These are phyloP conservation scores for Diachasmimorpha longicaudata DNA, from an alignment of 1,140 invertebrate species.

Conservation along the genomic window DNA sequence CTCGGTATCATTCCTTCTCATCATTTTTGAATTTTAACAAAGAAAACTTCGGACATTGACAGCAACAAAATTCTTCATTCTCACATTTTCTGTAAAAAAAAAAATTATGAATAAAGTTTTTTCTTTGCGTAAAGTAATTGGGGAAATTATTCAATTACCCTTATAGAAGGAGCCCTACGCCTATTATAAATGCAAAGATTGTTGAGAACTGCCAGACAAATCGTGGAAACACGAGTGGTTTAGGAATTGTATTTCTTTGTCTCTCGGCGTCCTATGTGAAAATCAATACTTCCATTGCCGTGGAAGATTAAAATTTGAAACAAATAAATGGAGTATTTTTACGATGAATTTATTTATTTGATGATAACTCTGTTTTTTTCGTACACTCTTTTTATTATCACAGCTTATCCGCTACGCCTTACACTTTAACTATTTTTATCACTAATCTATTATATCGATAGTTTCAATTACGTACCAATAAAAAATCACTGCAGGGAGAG, in stretches of 20 bases:
- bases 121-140: not conserved
- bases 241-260: too few relatives aligned
- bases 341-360: constrained; percentile 35
- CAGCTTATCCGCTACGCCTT: constrained; percentile 52
- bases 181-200: too few relatives aligned
- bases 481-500: not conserved
- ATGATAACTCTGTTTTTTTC: constrained; percentile 33
- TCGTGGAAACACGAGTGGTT: too few relatives aligned
- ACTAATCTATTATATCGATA: constrained; percentile 1
- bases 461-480: constrained; percentile 3
- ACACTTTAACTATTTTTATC: constrained; percentile 32
- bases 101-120: constrained; percentile 6
- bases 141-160: not conserved
- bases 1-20: constrained; percentile 35
- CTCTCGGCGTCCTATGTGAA: too few relatives aligned
- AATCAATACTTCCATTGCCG: too few relatives aligned
- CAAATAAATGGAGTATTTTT: too few relatives aligned
- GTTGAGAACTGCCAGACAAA: too few relatives aligned
- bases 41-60: constrained; percentile 10
- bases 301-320: too few relatives aligned
- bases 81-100: constrained; percentile 10
- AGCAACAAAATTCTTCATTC: not conserved
- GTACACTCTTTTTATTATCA: constrained; percentile 51
- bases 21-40: constrained; percentile 7
- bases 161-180: too few relatives aligned